A percentile compares a stretch with the other conserved stretches of the same genome.
Conservation (phyloP, 2,113 vertebrate species). For the Urocitellus parryii region DNA sequence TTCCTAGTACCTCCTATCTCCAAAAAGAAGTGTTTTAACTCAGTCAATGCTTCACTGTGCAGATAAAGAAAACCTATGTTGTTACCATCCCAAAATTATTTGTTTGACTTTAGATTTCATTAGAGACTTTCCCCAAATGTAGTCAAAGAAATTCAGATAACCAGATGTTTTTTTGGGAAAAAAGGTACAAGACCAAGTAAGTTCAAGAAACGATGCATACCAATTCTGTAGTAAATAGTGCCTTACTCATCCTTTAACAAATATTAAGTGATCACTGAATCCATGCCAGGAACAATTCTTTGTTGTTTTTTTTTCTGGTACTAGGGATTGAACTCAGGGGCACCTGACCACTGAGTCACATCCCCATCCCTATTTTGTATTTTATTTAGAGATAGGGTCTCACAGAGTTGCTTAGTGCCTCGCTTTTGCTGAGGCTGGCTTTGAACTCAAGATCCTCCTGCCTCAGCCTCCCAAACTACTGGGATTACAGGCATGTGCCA, state of each 20-base stretch:
- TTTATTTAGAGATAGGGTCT: no score
- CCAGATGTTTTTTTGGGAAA: neutral
- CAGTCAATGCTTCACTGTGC: neutral
- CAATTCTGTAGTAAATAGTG: neutral
- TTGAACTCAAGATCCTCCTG: no score
- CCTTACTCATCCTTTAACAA: neutral
- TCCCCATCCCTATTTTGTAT: no score
- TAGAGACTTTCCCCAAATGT: neutral
- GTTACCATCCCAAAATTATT: neutral
- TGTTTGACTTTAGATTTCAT: slow-evolving; percentile 31
- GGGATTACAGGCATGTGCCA: no score
- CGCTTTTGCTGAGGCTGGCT: no score
- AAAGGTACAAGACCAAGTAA: slow-evolving; percentile 16
- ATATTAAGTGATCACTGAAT: neutral
- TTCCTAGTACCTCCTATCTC: no score
- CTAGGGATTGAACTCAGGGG: no score
- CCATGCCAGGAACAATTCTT: neutral
- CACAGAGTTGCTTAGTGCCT: no score
- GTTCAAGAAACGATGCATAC: neutral
- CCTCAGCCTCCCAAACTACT: no score
- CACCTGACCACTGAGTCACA: no score
- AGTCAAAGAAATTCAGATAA: slow-evolving; percentile 1
- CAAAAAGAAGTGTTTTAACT: no score
- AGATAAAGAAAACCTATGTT: neutral
- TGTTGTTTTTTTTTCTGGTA: no score